Evolutionary conservation across 2,797 vertebrate species (phyloP), one percentile per base, ranked within the genome.

Genomic region (Epinephelus awoara): DNA sequence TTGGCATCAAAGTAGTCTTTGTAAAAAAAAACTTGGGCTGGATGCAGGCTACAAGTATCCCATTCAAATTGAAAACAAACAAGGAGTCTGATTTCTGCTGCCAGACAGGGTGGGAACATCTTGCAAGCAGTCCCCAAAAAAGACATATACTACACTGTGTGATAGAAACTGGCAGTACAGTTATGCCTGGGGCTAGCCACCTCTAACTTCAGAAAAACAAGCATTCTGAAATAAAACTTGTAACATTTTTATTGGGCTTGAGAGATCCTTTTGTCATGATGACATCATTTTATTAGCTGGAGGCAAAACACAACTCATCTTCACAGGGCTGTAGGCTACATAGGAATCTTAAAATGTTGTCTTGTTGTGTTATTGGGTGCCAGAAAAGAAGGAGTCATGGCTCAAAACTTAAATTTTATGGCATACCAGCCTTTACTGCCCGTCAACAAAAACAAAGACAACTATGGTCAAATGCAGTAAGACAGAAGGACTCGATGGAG

Each of bases 221-320:
- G 51, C n/a, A 29, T 73, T 50, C 69, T 47, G 34, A 68, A 25
- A 6, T 2, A 51, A 73, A 27, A 12, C 55, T 73, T 11, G 34
- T 67, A 77, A 75, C 61, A 44, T 40, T n/a, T 70, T 71, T 46
- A 73, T 40, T 15, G 29, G 72, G 23, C 34, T 47, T 72, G 52
- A 27, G 1, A 34, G 34, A 34, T 7, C 34, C 34, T 34, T 34
- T 34, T 34, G 34, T 34, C 34, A 34, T 1, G 0, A 34, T 34
- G 34, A 34, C 34, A 7, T 34, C 34, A 34, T 34, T 34, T 34
- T 34, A 7, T 34, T 34, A 34, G 34, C 34, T 34, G 7, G 34
- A 34, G 34, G 6, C 34, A 34, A 34, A 34, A 34, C 7, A 27
- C 27, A 34, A 34, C 34, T 34, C 34, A 34, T 34, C 34, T 34